Percentiles rank a stretch among this genome's conserved stretches.
Evolutionary conservation across 2,888 invertebrate species (phyloP).

Genomic region (Tethea ocularis): DNA sequence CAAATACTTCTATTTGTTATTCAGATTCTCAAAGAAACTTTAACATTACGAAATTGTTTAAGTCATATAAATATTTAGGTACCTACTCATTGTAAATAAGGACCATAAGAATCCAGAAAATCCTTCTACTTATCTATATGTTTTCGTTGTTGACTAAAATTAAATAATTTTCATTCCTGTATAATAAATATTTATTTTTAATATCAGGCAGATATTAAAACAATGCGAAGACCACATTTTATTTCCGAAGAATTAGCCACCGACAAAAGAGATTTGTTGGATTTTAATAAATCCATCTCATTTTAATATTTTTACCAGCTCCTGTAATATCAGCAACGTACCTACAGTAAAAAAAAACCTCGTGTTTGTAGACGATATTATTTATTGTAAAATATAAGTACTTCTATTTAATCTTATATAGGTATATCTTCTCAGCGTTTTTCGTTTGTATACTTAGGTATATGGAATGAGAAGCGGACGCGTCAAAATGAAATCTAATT

Average conservation of each 20-base stretch:
- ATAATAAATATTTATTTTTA: not conserved
- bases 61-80: no score
- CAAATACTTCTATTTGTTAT: no score
- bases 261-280: slow-evolving; percentile 41
- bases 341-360: slow-evolving; percentile 24
- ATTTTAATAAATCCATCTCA: slow-evolving; percentile 52
- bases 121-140: not conserved
- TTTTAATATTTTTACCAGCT: slow-evolving; percentile 45
- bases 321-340: slow-evolving; percentile 21
- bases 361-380: slow-evolving; percentile 20
- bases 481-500: slow-evolving; percentile 62
- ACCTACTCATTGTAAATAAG: no score
- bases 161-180: not conserved
- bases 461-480: slow-evolving; percentile 39
- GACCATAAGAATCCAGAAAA: not conserved
- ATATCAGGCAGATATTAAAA: slow-evolving; percentile 1
- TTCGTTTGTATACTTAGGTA: slow-evolving; percentile 21
- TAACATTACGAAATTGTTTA: no score
- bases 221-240: slow-evolving; percentile 19
- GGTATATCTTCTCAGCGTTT: slow-evolving; percentile 24
- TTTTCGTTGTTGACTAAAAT: not conserved
- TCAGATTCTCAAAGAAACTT: no score
- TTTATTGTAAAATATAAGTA: no score
- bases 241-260: slow-evolving; percentile 32
- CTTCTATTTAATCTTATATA: not conserved